Conservation (phyloP, 2,797 vertebrate species). For the Micromesistius poutassou region DNA sequence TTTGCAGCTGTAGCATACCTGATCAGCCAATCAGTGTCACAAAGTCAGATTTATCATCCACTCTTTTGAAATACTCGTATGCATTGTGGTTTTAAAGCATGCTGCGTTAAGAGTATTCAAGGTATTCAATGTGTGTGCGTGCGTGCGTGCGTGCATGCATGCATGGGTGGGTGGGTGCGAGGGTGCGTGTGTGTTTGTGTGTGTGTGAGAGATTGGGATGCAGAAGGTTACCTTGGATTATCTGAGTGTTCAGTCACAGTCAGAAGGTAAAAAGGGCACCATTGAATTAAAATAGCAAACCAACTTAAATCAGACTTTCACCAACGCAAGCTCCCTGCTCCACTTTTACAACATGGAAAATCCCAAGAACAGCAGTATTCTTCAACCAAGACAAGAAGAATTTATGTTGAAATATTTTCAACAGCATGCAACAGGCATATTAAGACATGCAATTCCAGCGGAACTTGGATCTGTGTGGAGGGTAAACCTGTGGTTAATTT, state of each 20-base stretch:
- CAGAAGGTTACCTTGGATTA: neutral
- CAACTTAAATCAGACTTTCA: neutral
- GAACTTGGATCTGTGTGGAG: no score
- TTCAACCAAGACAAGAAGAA: no score
- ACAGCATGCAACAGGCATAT: no score
- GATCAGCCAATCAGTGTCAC: neutral
- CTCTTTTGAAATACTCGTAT: neutral
- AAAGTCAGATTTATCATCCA: neutral
- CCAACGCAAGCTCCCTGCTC: no score
- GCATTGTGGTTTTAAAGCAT: neutral
- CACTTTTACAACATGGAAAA: no score
- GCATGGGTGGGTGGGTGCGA: neutral
- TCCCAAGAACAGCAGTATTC: no score
- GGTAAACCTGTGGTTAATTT: no score
- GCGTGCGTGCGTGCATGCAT: neutral
- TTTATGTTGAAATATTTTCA: no score
- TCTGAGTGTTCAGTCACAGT: neutral
- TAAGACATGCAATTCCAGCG: no score
- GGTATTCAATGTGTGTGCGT: neutral
- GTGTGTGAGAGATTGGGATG: neutral
- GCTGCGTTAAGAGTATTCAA: neutral
- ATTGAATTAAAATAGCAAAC: neutral
- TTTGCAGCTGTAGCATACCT: neutral
- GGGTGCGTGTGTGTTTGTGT: neutral
- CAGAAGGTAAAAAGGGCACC: neutral